Conservation (phyloP, 2,888 invertebrate genomes). For the Gymnosoma rotundatum region DNA sequence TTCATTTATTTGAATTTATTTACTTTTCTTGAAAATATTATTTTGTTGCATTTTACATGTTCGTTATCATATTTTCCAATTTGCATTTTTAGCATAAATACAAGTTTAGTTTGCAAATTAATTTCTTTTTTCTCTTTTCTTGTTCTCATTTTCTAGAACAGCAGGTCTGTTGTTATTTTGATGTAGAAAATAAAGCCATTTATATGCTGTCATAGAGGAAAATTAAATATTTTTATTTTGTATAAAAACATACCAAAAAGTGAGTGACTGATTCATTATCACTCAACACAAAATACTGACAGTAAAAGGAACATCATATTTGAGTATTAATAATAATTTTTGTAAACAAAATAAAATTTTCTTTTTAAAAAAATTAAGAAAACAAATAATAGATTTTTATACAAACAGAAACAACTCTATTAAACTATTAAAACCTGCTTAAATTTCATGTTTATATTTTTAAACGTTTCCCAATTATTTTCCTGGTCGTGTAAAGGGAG, state of each 20-base stretch:
- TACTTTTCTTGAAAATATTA: not conserved
- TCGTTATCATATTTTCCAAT: slow-evolving; percentile 17
- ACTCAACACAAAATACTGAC: too few relatives aligned
- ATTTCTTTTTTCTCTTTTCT: slow-evolving; percentile 2
- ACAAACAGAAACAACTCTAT: too few relatives aligned
- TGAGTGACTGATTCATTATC: not conserved
- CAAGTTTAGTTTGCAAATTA: slow-evolving; percentile 44
- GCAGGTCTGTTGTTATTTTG: slow-evolving; percentile 43
- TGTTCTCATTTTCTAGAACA: slow-evolving; percentile 6
- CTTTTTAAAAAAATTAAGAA: too few relatives aligned
- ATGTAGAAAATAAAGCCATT: slow-evolving; percentile 59
- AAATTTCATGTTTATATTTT: too few relatives aligned
- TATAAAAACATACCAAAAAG: not conserved
- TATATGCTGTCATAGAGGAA: slow-evolving; percentile 59
- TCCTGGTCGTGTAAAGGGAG: too few relatives aligned
- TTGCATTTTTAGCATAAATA: slow-evolving; percentile 7
- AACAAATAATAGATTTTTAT: too few relatives aligned
- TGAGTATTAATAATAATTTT: too few relatives aligned
- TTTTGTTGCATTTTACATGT: not conserved
- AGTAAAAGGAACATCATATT: too few relatives aligned
- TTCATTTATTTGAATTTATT: not conserved
- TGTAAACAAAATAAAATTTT: too few relatives aligned
- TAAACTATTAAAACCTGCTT: too few relatives aligned
- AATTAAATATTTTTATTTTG: slow-evolving; percentile 15
- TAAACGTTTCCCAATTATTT: too few relatives aligned